A percentile compares a stretch with the other conserved stretches of the same genome.
Conservation (phyloP, 2,113 vertebrate species). For the Toxostoma redivivum region DNA sequence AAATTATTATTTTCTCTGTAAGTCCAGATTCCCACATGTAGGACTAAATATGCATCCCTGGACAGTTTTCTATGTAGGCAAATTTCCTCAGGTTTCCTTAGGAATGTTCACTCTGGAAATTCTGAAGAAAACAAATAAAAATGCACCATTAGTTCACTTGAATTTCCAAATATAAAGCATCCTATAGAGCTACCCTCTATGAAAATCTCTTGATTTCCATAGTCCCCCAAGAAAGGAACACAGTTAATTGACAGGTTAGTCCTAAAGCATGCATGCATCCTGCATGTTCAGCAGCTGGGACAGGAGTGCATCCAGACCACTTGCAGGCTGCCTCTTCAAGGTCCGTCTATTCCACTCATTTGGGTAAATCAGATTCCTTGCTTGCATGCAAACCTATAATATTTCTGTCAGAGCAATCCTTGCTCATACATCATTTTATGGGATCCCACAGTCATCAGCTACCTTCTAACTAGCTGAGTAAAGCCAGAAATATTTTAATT, state of each 20-base stretch:
- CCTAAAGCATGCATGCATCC: not conserved
- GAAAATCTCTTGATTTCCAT: not conserved
- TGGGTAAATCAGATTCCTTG: not conserved
- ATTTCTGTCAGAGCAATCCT: not conserved
- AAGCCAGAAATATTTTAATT: not conserved
- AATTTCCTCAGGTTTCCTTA: not conserved
- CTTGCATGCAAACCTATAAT: fast-evolving
- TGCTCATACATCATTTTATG: not conserved
- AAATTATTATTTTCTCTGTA: not conserved
- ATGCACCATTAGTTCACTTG: fast-evolving
- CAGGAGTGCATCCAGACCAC: fast-evolving
- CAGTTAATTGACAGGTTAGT: not conserved
- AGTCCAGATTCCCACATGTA: not conserved
- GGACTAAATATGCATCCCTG: not conserved
- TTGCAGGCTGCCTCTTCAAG: not conserved
- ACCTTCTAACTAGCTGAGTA: not conserved
- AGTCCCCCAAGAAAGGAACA: not conserved
- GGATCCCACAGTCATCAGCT: not conserved
- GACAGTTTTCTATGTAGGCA: fast-evolving
- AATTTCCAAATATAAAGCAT: not conserved
- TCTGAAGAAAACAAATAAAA: not conserved
- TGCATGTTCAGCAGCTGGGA: not conserved
- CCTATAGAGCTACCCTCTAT: not conserved
- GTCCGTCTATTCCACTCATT: not conserved
- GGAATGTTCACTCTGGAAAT: not conserved